Evolutionary conservation across 2,888 invertebrate genomes (phyloP).

Genomic region (Ochropleura leucogaster): DNA sequence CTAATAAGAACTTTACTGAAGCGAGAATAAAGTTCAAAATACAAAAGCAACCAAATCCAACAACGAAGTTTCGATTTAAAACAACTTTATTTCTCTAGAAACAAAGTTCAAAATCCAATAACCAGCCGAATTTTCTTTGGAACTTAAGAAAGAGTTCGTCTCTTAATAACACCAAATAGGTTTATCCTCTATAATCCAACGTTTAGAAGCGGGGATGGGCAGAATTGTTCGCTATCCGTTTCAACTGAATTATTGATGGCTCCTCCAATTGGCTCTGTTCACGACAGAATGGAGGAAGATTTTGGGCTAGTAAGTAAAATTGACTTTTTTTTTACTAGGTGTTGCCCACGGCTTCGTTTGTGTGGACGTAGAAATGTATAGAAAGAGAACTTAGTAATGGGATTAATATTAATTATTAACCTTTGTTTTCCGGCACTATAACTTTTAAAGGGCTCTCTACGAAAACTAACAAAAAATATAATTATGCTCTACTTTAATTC

Average conservation of each 20-base stretch:
- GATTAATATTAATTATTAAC: too few species aligned
- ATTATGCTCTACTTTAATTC: too few species aligned
- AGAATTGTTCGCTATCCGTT: conserved; percentile 73
- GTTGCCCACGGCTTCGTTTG: too few species aligned
- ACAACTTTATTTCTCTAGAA: fast-evolving
- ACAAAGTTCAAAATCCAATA: background rate
- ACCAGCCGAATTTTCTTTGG: background rate
- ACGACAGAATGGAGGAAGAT: conserved; percentile 18
- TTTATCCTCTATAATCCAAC: conserved; percentile 61
- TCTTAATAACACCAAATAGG: conserved; percentile 3
- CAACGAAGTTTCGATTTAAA: background rate
- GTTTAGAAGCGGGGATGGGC: conserved; percentile 55
- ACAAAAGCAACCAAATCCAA: background rate
- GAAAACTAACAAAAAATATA: too few species aligned
- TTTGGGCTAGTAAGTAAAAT: background rate
- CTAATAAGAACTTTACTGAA: background rate
- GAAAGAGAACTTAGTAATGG: too few species aligned
- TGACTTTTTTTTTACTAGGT: background rate
- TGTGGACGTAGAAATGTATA: too few species aligned
- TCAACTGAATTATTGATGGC: conserved; percentile 74
- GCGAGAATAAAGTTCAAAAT: background rate
- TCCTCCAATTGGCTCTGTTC: conserved; percentile 64
- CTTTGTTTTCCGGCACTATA: too few species aligned
- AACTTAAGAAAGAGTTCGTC: background rate
- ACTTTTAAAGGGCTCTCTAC: too few species aligned